Base-by-base conservation (phyloP, 2,113 vertebrate species). In the Felis chaus region DNA sequence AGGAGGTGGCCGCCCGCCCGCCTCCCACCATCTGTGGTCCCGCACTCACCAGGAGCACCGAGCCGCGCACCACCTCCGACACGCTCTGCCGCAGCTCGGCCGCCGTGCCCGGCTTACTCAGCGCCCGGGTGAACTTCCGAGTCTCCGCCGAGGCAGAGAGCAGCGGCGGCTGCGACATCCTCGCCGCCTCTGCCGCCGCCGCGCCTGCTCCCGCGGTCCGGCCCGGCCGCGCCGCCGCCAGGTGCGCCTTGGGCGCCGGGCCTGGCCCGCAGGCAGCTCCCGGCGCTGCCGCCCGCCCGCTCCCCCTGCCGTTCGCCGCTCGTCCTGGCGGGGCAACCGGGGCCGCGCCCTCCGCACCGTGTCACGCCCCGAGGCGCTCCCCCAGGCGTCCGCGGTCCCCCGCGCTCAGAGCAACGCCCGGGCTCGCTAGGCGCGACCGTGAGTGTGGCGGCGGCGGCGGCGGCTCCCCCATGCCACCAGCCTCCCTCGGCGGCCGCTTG, bases 21-120 rank as follows among this genome's bases (percentile, higher is more conserved):
- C 78, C 48, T 39, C 33, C 55, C 65, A 18, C 48, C 13, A 6
- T 57, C 80, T 33, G 25, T 10, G 4, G 66, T 31, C 94, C 61
- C 45, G 6, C 97, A 99, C 99, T 99, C 98, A 99, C 99, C 98
- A 99, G 94, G 0, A 99, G 98, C 96, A 99, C 99, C 53, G 99
- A 99, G 93, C 99, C 99, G 98, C 99, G 99, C 97, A 99, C 99
- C 97, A 99, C 99, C 98, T 99, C 99, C 0, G 99, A 99, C 69
- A 99, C 99, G 97, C 99, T 99, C 98, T 99, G 99, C 98, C 99
- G 98, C 98, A 99, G 99, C 97, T 99, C 99, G 9, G 99, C 99
- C 93, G 99, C 99, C 27, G 99, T 99, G 96, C 99, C 99, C 8
- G 99, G 99, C 98, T 99, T 99, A 93, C 99, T 99, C 97, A 99